phyloP scores from a whole-genome alignment of 2,113 vertebrate genomes.

The Melanerpes formicivorus region DNA sequence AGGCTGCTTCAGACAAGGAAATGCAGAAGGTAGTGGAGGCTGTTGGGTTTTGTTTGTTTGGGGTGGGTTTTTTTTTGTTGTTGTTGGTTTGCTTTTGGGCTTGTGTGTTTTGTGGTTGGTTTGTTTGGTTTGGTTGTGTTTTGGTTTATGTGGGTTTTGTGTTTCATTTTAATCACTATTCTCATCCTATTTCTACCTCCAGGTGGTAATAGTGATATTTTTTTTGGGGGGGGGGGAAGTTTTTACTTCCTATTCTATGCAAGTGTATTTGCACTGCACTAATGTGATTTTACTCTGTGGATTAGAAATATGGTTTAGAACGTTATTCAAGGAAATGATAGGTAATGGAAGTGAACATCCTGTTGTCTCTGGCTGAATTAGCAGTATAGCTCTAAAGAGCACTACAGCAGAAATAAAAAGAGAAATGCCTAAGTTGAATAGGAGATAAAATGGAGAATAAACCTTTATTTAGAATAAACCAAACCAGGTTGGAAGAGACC shows the following conservation, averaged over 20 bases:
- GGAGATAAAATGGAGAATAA: not conserved
- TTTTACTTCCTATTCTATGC: conserved; percentile 34
- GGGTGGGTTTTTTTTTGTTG: not conserved
- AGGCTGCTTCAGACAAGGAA: not conserved
- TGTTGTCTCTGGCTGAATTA: not conserved
- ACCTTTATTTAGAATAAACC: not conserved
- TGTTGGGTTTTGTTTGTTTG: not conserved
- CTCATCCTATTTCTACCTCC: conserved; percentile 55
- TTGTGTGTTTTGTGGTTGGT: not conserved
- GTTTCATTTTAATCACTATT: conserved; percentile 1
- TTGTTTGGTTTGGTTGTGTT: conserved; percentile 10
- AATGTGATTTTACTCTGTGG: conserved; percentile 29
- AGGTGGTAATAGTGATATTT: conserved; percentile 52
- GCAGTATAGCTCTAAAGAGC: not conserved
- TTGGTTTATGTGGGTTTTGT: conserved; percentile 25
- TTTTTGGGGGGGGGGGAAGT: not conserved
- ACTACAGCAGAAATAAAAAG: not conserved
- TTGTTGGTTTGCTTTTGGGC: not conserved
- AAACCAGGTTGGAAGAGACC: no score
- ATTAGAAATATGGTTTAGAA: conserved; percentile 31
- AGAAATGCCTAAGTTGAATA: not conserved
- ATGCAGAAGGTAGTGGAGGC: not conserved
- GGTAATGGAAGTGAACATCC: not conserved
- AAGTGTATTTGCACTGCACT: conserved; percentile 21
- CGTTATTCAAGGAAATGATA: not conserved